A percentile compares a stretch with the other conserved stretches of the same genome.
Evolutionary conservation across 2,888 invertebrate genomes (phyloP).

Genomic region (Sarcophaga caerulescens): DNA sequence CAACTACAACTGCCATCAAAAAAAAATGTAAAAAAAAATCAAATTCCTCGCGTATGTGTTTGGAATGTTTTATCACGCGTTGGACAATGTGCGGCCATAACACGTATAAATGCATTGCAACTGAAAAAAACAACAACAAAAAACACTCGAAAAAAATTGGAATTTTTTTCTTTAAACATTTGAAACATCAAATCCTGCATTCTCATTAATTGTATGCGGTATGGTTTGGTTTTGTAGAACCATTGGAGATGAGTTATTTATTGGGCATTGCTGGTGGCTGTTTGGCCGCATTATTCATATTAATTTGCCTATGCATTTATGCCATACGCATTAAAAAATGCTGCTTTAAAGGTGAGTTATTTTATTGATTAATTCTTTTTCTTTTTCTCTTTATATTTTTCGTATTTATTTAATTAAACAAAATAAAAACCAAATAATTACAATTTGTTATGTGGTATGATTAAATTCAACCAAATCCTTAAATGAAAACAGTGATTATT

Average conservation of each 20-base stretch:
- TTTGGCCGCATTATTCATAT: conserved; percentile 83
- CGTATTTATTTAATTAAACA: too few relatives aligned
- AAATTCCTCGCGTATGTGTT: too few relatives aligned
- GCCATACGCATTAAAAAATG: conserved; percentile 84
- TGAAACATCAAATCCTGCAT: not conserved
- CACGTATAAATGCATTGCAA: too few relatives aligned
- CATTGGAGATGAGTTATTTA: conserved; percentile 84
- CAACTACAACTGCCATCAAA: too few relatives aligned
- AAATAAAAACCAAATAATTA: not conserved
- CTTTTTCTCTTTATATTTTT: not conserved
- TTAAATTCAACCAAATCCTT: too few relatives aligned
- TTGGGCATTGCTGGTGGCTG: conserved; percentile 84
- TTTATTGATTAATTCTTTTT: not conserved
- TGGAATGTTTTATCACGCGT: too few relatives aligned
- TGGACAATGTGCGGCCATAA: too few relatives aligned
- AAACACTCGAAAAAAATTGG: too few relatives aligned
- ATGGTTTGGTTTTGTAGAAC: conserved; percentile 81
- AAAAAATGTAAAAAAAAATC: too few relatives aligned
- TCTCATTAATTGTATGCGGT: not conserved
- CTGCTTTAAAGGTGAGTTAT: conserved; percentile 84
- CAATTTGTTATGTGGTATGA: too few relatives aligned
- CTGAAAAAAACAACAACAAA: too few relatives aligned
- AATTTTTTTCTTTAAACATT: not conserved
- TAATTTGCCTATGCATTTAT: conserved; percentile 84
- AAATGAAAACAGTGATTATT: too few relatives aligned